phyloP scores from a whole-genome alignment of 2,888 invertebrate genomes.

The Acrobasis consociella region DNA sequence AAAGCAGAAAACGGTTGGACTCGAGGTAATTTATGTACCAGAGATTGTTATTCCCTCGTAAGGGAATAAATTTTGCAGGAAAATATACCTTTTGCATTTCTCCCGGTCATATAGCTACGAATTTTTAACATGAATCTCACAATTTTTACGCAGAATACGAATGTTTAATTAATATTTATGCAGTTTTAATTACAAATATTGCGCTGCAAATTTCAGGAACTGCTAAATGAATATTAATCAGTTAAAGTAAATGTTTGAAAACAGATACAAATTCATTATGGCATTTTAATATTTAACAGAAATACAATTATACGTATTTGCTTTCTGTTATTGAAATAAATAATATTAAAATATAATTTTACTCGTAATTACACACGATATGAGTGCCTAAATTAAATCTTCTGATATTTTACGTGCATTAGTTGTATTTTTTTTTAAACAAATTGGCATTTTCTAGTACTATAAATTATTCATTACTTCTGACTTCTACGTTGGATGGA shows the following conservation, averaged over 20 bases:
- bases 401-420: too few species aligned
- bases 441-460: too few species aligned
- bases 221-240: background rate
- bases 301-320: too few species aligned
- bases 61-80: conserved; percentile 45
- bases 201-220: background rate
- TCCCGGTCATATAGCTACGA: conserved; percentile 26
- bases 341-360: too few species aligned
- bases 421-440: too few species aligned
- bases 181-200: conserved; percentile 38
- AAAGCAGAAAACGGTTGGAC: conserved; percentile 35
- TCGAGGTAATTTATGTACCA: conserved; percentile 52
- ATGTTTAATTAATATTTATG: conserved; percentile 49
- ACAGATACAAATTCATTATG: background rate
- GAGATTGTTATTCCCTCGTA: conserved; percentile 44
- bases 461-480: too few species aligned
- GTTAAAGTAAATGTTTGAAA: background rate
- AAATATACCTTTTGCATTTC: conserved; percentile 39
- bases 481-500: too few species aligned
- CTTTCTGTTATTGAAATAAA: too few species aligned
- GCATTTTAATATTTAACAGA: background rate
- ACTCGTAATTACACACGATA: too few species aligned
- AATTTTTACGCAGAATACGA: conserved; percentile 33
- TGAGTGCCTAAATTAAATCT: too few species aligned
- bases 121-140: conserved; percentile 43